Percentiles rank a stretch among this genome's conserved stretches.
These are phyloP conservation scores for Chlorocebus sabaeus DNA, from an alignment of 2,113 vertebrate genomes.

Conservation along the genomic window DNA sequence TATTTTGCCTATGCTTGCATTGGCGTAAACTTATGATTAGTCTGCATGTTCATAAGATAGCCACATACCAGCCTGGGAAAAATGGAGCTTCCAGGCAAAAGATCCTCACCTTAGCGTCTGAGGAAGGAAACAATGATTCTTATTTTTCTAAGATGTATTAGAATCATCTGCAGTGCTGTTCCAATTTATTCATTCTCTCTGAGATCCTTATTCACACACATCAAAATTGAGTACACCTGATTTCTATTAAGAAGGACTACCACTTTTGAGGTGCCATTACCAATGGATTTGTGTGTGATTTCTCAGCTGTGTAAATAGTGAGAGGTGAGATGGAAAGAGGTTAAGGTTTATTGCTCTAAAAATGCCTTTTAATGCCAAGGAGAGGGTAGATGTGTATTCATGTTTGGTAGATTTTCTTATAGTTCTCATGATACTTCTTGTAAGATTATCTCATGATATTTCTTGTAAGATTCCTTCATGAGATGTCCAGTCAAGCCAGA, in stretches of 20 bases:
- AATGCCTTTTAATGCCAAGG: background rate
- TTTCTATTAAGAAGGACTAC: background rate
- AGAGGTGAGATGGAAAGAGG: accelerated
- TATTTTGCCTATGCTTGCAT: background rate
- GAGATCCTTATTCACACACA: background rate
- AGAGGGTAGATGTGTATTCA: background rate
- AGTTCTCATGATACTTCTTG: background rate
- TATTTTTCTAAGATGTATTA: background rate
- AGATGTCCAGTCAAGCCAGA: background rate
- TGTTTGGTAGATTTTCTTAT: background rate
- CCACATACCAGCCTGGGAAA: background rate
- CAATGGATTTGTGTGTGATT: background rate
- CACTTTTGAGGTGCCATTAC: accelerated
- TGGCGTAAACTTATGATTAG: background rate
- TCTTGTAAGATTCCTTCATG: background rate
- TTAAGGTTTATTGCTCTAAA: background rate
- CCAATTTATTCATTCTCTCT: background rate
- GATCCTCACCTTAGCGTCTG: background rate
- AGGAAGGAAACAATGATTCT: background rate
- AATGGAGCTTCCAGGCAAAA: background rate
- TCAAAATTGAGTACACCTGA: background rate
- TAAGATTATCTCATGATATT: background rate
- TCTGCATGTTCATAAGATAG: background rate
- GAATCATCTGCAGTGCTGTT: background rate
- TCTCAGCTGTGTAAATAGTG: background rate